Evolutionary conservation across 2,888 invertebrate genomes (phyloP), one percentile per base, ranked within the genome.

Genomic region (Drosophila ezoana): DNA sequence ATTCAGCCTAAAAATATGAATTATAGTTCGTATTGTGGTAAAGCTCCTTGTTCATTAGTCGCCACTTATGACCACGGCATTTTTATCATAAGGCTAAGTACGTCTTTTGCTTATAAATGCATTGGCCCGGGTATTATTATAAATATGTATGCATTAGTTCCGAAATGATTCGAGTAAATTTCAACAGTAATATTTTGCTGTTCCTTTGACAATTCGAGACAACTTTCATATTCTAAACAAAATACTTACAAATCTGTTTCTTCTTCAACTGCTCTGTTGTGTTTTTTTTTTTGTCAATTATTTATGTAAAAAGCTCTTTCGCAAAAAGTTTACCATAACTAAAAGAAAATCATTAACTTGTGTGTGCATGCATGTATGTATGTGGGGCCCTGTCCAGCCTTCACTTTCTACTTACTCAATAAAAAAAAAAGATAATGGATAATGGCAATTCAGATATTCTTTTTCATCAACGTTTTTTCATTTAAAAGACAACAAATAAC

Each of bases 331-430:
- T 14, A 28, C 32, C 9, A 40, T 47, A 28, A 16, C 23, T 14
- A 2, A 14, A 20, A 28, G n/a, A 32, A 45, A 43, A 51, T 48
- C 35, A 37, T 9, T 20, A 37, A 38, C 41, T 61, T 51, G 44
- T 66, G 51, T 51, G 52, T 52, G 52, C 52, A 52, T 67, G 67
- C 61, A 62, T 70, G 71, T 65, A 61, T 54, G 43, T 74, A 40
- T 59, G 51, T 57, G 40, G 52, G 57, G 52, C 45, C 20, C 51
- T 38, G 18, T 47, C 35, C 16, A 35, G 23, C 28, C 23, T 16
- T 23, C 23, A 35, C 23, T 45, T 23, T 48, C 13, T 65, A 32
- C 9, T 37, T 35, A 14, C n/a, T 28, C 38, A 37, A 14, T 37
- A 9, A 23, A 14, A 18, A 45, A 1, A n/a, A n/a, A n/a, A n/a